Base-by-base conservation (phyloP, 2,113 vertebrate genomes). In the Phoxinus phoxinus region DNA sequence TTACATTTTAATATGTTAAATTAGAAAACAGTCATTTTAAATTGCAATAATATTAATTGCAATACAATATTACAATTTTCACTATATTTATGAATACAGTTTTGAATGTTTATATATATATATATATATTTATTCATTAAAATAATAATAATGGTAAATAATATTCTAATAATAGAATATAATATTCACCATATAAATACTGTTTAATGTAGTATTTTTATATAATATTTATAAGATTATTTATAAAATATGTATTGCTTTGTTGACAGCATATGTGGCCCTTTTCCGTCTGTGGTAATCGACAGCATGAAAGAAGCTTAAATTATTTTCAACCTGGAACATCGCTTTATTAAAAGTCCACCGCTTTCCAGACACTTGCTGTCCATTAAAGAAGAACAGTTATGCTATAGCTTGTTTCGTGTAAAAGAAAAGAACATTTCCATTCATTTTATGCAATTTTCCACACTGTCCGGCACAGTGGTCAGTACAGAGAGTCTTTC, bases 311-410 rank as follows among this genome's bases (percentile, higher is more conserved):
- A 44, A 73, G 10, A 12, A 25, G 1, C 23, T 51, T 17, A 10
- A 51, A 17, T 19, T 4, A 27, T 53, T 32, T 51, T 75, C 13
- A 19, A 30, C 74, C 74, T 12, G 27, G 19, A 77, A 56, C 30
- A n/a, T 58, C 35, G 4, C 19, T 51, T 46, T 37, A 82, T 53
- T 51, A 35, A 32, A 82, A 53, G 2, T n/a, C 11, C 30, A 35
- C 27, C 9, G 11, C 21, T 63, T 73, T 82, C n/a, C n/a, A 58
- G 13, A 32, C 1, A 4, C 2, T 65, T 58, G 17, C 3, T n/a
- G 71, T 9, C 10, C 59, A 69, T 56, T 56, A 76, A 63, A 46
- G n/a, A 48, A 83, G 75, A 83, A 37, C 46, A 41, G 44, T 44
- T 41, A 58, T 25, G 63, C 59, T 59, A 35, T 27, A 41, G 61